These are phyloP conservation scores for Cephalotes varians DNA, from an alignment of 2,888 invertebrate species.

Conservation along the genomic window DNA sequence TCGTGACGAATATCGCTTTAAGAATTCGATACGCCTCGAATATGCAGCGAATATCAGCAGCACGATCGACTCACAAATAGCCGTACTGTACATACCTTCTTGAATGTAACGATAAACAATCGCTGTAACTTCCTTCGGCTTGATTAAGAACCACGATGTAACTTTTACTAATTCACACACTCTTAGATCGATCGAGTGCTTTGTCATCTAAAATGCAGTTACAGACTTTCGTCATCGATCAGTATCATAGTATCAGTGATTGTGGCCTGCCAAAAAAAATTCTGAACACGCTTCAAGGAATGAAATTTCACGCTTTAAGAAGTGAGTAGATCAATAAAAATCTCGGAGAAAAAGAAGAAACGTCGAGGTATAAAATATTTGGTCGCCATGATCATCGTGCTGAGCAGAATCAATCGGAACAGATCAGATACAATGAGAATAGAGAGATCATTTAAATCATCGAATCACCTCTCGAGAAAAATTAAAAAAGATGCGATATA, in stretches of 20 bases:
- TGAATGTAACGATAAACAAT: constrained; percentile 53
- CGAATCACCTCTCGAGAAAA: neutral
- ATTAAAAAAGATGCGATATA: neutral
- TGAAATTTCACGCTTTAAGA: neutral
- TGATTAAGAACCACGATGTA: constrained; percentile 45
- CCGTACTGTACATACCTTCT: constrained; percentile 62
- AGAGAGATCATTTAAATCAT: neutral
- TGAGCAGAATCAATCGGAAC: neutral
- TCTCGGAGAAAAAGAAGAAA: neutral
- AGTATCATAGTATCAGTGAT: constrained; percentile 9
- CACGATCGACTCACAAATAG: constrained; percentile 28
- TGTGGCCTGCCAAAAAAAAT: constrained; percentile 18
- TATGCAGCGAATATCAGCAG: constrained; percentile 40
- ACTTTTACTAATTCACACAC: constrained; percentile 46
- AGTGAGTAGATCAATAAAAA: neutral
- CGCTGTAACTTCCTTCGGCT: constrained; percentile 51
- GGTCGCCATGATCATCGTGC: neutral
- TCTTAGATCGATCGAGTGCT: constrained; percentile 37
- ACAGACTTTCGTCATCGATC: constrained; percentile 17
- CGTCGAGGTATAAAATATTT: neutral
- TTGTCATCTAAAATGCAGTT: constrained; percentile 32
- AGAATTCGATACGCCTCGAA: constrained; percentile 6
- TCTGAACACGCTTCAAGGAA: neutral
- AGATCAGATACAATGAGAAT: neutral
- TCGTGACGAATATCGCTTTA: neutral